These are phyloP conservation scores for Coelogynopora nodosa DNA, from an alignment of 2,888 invertebrate genomes.

Conservation along the genomic window DNA sequence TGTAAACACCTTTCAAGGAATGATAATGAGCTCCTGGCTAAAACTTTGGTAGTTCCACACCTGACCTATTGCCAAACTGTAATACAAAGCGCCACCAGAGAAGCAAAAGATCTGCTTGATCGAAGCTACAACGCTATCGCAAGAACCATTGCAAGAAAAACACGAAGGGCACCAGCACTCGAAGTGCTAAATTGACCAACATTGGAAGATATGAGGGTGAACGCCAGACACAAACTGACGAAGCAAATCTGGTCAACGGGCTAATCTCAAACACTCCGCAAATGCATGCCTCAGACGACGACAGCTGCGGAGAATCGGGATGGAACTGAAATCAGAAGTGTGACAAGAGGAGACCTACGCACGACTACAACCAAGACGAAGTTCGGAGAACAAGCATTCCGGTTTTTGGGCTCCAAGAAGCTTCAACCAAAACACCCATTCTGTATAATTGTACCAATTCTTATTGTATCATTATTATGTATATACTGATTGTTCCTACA, in stretches of 20 bases:
- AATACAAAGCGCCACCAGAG: not conserved
- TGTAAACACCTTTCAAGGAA: not conserved
- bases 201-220: constrained; percentile 31
- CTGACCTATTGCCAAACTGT: not conserved
- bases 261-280: not conserved
- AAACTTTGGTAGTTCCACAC: not conserved
- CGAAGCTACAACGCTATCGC: not conserved
- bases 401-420: constrained; percentile 26
- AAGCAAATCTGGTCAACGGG: constrained; percentile 25
- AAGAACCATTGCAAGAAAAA: not conserved
- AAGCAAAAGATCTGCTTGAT: not conserved
- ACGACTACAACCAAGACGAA: constrained; percentile 23
- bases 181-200: not conserved
- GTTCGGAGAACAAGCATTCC: constrained; percentile 29
- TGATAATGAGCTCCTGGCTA: not conserved
- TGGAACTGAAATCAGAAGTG: constrained; percentile 14
- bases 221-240: constrained; percentile 29
- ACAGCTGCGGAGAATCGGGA: constrained; percentile 19
- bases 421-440: constrained; percentile 31
- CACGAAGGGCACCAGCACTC: not conserved
- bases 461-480: constrained; percentile 28
- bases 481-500: constrained; percentile 27
- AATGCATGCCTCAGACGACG: constrained; percentile 18
- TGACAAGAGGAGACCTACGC: constrained; percentile 20
- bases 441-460: constrained; percentile 20